Percentiles rank a stretch among this genome's conserved stretches.
phyloP scores from a whole-genome alignment of 2,797 vertebrate species.

The Chelmon rostratus region DNA sequence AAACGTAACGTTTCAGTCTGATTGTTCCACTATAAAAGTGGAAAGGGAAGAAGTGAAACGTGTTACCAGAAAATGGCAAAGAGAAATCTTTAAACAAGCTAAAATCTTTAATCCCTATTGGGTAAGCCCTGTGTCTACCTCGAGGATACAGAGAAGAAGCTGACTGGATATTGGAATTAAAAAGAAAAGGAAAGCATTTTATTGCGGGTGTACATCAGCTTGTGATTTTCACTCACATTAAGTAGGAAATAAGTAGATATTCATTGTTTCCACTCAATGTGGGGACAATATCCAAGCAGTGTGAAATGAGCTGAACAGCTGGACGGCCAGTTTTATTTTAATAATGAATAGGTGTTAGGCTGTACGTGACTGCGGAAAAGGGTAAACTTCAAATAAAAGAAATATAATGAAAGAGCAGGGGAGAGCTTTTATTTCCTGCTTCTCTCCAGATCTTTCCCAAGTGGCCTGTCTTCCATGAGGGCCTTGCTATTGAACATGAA shows the following conservation, averaged over 20 bases:
- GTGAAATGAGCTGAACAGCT: constrained; percentile 13
- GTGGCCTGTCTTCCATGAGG: constrained; percentile 23
- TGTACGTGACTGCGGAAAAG: not conserved
- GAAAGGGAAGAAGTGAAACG: constrained; percentile 11
- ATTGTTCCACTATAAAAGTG: constrained; percentile 15
- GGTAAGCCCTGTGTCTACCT: constrained; percentile 38
- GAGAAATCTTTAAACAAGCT: constrained; percentile 55
- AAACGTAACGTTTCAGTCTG: constrained; percentile 22
- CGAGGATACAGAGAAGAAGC: constrained; percentile 41
- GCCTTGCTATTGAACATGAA: constrained; percentile 49
- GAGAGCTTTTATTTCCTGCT: not conserved
- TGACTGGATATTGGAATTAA: constrained; percentile 46
- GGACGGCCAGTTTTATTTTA: constrained; percentile 6
- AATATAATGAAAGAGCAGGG: constrained; percentile 11
- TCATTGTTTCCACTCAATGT: not conserved
- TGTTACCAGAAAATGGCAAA: constrained; percentile 32
- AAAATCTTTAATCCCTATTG: constrained; percentile 58
- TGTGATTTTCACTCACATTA: constrained; percentile 47
- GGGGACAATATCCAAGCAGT: constrained; percentile 12
- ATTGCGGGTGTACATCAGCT: constrained; percentile 27
- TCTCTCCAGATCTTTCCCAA: constrained; percentile 29
- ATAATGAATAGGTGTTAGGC: not conserved
- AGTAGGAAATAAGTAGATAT: constrained; percentile 28
- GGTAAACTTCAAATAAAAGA: not conserved
- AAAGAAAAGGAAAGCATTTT: constrained; percentile 44